A percentile compares a stretch with the other conserved stretches of the same genome.
Evolutionary conservation across 2,888 invertebrate species (phyloP).

Genomic region (Cordilura impudica): DNA sequence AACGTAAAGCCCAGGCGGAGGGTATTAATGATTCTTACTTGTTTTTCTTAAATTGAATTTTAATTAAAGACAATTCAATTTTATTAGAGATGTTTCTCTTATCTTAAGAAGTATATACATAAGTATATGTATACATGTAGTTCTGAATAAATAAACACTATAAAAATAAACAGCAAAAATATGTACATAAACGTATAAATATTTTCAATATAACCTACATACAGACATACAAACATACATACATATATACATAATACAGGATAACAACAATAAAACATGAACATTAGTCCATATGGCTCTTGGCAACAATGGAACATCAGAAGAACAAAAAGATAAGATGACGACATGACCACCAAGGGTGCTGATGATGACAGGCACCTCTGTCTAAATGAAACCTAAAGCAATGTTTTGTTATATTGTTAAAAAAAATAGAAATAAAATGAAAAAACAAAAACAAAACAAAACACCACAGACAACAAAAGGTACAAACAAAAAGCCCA

Average conservation of each 20-base stretch:
- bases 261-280: slow-evolving; percentile 17
- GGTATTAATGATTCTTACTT: too few relatives aligned
- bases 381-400: slow-evolving; percentile 26
- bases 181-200: neutral
- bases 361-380: slow-evolving; percentile 31
- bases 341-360: slow-evolving; percentile 48
- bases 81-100: too few relatives aligned
- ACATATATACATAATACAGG: neutral
- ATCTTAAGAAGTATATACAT: too few relatives aligned
- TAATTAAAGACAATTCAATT: too few relatives aligned
- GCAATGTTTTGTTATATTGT: slow-evolving; percentile 7
- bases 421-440: neutral
- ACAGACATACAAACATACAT: too few relatives aligned
- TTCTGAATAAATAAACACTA: slow-evolving; percentile 34
- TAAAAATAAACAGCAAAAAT: neutral
- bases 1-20: too few relatives aligned
- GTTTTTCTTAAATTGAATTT: too few relatives aligned
- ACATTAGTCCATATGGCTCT: slow-evolving; percentile 17
- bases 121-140: too few relatives aligned
- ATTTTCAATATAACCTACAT: neutral
- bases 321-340: neutral
- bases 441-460: slow-evolving; percentile 7
- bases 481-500: slow-evolving; percentile 7
- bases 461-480: slow-evolving; percentile 23
- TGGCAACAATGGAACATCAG: neutral